Evolutionary conservation across 2,888 invertebrate species (phyloP).

Genomic region (Yponomeuta plumbellus): DNA sequence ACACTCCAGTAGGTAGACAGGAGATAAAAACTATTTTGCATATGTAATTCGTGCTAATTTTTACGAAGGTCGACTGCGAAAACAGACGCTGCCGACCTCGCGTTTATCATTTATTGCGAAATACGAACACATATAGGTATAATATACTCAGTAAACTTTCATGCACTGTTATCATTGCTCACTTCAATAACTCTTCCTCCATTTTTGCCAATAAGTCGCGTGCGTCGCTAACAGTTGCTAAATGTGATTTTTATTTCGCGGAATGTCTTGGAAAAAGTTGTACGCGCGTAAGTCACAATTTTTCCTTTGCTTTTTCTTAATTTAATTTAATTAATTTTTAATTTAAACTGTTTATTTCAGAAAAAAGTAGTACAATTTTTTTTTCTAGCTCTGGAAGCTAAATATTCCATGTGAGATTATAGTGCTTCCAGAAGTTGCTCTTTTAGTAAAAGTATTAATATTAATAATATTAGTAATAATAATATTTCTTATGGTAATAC

Average conservation of each 20-base stretch:
- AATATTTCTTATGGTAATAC: too few relatives aligned
- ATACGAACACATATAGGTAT: slow-evolving; percentile 37
- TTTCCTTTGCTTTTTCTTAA: background rate
- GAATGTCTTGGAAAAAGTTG: slow-evolving; percentile 44
- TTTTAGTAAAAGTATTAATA: too few relatives aligned
- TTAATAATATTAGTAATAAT: too few relatives aligned
- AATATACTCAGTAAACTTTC: slow-evolving; percentile 51
- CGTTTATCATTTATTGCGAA: slow-evolving; percentile 54
- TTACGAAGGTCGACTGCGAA: slow-evolving; percentile 49
- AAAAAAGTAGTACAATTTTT: too few relatives aligned
- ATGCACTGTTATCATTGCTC: slow-evolving; percentile 38
- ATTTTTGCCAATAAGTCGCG: slow-evolving; percentile 22
- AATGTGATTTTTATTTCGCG: background rate
- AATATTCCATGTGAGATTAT: too few relatives aligned
- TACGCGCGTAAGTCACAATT: slow-evolving; percentile 39
- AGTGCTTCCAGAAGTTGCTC: too few relatives aligned
- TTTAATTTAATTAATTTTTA: slow-evolving; percentile 15
- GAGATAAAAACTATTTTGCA: slow-evolving; percentile 29
- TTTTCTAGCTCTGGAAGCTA: too few relatives aligned
- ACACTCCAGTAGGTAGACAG: background rate
- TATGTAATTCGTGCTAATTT: slow-evolving; percentile 68
- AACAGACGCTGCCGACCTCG: slow-evolving; percentile 66
- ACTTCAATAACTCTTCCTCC: background rate
- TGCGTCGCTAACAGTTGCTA: too few relatives aligned
- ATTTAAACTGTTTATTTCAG: background rate